Evolutionary conservation across 2,113 vertebrate species (phyloP).

Genomic region (Pandion haliaetus): DNA sequence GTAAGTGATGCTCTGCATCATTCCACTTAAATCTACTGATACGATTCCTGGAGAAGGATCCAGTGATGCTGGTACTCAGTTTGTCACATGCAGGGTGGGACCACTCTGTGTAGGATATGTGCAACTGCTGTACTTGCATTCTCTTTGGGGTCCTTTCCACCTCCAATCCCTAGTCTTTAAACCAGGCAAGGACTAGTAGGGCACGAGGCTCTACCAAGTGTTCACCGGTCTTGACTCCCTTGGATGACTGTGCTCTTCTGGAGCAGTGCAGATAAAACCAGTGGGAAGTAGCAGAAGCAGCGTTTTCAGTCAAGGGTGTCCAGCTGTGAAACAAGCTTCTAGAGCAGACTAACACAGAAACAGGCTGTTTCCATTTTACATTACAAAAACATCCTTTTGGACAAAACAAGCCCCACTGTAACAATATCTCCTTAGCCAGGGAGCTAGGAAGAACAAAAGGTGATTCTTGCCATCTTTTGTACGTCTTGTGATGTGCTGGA

Average conservation of each 20-base stretch:
- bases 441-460: neutral
- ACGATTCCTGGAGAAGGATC: neutral
- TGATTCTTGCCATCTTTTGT: neutral
- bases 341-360: neutral
- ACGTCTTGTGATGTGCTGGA: neutral
- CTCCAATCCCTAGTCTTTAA: neutral
- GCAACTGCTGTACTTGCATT: neutral
- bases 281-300: neutral
- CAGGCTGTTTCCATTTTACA: neutral
- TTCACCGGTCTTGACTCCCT: neutral
- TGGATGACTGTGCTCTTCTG: neutral
- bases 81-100: neutral
- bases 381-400: neutral
- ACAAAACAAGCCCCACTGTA: neutral
- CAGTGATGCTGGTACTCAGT: neutral
- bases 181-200: neutral
- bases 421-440: neutral
- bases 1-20: neutral
- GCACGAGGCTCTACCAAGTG: neutral
- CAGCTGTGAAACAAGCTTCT: neutral
- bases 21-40: neutral
- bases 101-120: neutral
- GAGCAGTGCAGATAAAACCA: neutral
- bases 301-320: neutral
- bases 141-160: neutral